Conservation (phyloP, 2,888 invertebrate species). For the Pyrochroa serraticornis region DNA sequence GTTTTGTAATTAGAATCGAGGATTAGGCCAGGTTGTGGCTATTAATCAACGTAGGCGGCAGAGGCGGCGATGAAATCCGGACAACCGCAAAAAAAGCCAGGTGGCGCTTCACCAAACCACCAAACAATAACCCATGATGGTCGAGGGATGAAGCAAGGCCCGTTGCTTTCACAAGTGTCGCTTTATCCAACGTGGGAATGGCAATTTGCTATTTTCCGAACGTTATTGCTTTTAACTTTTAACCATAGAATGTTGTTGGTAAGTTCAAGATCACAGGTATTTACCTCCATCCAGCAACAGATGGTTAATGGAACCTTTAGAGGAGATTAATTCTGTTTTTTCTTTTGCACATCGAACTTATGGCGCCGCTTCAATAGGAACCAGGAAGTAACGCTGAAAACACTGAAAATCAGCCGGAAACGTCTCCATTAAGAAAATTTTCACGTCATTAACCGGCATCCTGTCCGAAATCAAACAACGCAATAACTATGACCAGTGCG, state of each 20-base stretch:
- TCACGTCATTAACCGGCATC: constrained; percentile 13
- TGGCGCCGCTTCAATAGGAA: background rate
- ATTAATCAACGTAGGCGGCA: background rate
- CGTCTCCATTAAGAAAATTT: constrained; percentile 8
- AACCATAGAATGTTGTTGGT: background rate
- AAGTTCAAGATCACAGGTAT: constrained; percentile 9
- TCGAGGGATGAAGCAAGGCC: background rate
- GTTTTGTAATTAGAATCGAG: no score
- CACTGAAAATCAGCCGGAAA: background rate
- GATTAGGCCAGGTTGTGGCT: no score
- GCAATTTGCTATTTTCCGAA: constrained; percentile 8
- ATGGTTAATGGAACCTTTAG: constrained; percentile 17
- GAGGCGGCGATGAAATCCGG: constrained; percentile 4
- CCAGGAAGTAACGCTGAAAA: background rate
- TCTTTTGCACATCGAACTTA: background rate
- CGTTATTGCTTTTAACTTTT: background rate
- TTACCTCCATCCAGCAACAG: constrained; percentile 2
- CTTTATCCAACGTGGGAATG: constrained; percentile 23
- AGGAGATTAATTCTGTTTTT: constrained; percentile 4
- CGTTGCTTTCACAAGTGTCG: constrained; percentile 14
- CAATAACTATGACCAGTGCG: constrained; percentile 18
- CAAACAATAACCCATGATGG: background rate
- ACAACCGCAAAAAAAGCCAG: constrained; percentile 12
- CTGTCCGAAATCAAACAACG: constrained; percentile 11
- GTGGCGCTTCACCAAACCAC: constrained; percentile 20